Percentiles rank a stretch among this genome's conserved stretches.
phyloP scores from a whole-genome alignment of 2,113 vertebrate genomes.

The Cyprinodon variegatus region DNA sequence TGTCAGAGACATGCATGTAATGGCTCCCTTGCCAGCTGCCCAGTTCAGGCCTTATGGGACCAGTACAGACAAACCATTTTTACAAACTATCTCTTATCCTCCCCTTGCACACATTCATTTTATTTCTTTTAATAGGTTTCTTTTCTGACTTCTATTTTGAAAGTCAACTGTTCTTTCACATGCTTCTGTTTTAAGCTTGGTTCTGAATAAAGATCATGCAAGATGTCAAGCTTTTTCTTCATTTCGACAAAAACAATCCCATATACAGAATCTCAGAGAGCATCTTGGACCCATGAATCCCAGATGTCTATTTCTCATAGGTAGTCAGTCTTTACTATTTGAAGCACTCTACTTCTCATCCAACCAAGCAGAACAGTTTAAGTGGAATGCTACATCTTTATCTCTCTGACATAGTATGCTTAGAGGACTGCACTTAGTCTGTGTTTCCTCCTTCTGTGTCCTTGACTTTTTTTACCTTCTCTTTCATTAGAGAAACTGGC shows the following conservation, averaged over 20 bases:
- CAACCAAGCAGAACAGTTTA: constrained; percentile 43
- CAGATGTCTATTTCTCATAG: constrained; percentile 49
- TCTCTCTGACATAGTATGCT: constrained; percentile 54
- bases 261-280: constrained; percentile 31
- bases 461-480: constrained; percentile 18
- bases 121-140: neutral
- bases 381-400: constrained; percentile 61
- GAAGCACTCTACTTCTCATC: constrained; percentile 46
- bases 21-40: constrained; percentile 77
- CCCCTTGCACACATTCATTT: constrained; percentile 8
- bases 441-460: constrained; percentile 16
- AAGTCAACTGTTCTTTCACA: neutral
- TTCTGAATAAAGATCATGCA: constrained; percentile 40
- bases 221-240: constrained; percentile 37
- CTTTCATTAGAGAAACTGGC: constrained; percentile 4
- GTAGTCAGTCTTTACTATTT: constrained; percentile 47
- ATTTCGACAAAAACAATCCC: constrained; percentile 3
- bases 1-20: constrained; percentile 79
- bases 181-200: constrained; percentile 44
- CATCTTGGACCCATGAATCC: constrained; percentile 42
- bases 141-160: too few relatives aligned
- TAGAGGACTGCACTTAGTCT: constrained; percentile 33
- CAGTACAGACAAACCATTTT: constrained; percentile 60
- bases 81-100: constrained; percentile 51
- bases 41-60: constrained; percentile 78